Conservation (phyloP, 2,888 invertebrate genomes). For the Euphydryas editha region DNA sequence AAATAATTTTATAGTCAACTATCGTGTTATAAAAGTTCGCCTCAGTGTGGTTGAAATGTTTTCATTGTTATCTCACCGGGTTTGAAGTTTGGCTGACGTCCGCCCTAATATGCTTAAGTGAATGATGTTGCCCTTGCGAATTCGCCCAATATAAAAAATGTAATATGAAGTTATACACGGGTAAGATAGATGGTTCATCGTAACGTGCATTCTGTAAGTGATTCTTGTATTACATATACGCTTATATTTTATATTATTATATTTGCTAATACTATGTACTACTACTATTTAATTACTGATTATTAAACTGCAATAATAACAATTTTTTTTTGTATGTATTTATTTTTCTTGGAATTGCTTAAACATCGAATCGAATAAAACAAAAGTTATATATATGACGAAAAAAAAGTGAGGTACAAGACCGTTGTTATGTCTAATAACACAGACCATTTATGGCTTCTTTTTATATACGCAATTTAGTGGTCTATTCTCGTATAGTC, state of each 20-base stretch:
- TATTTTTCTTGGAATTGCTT: too few species aligned
- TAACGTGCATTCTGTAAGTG: not conserved
- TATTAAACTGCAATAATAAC: too few species aligned
- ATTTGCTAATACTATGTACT: not conserved
- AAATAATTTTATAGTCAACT: slow-evolving; percentile 56
- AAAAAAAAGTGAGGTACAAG: too few species aligned
- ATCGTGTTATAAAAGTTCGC: slow-evolving; percentile 63
- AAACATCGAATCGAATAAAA: too few species aligned
- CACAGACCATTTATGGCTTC: too few species aligned
- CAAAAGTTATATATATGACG: too few species aligned
- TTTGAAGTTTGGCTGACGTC: slow-evolving; percentile 62
- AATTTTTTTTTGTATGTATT: too few species aligned
- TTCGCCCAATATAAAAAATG: slow-evolving; percentile 53
- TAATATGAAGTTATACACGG: slow-evolving; percentile 28
- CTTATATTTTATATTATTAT: not conserved
- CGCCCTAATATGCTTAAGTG: slow-evolving; percentile 79
- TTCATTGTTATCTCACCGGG: slow-evolving; percentile 67
- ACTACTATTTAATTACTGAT: too few species aligned
- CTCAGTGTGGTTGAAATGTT: slow-evolving; percentile 74
- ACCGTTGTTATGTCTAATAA: too few species aligned
- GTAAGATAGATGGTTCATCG: slow-evolving; percentile 23
- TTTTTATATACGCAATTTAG: too few species aligned
- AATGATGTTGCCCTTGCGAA: slow-evolving; percentile 78
- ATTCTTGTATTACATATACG: not conserved
- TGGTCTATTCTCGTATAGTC: too few species aligned